Percentiles rank a stretch among this genome's conserved stretches.
These are phyloP conservation scores for Gobius niger DNA, from an alignment of 2,113 vertebrate genomes.

Conservation along the genomic window DNA sequence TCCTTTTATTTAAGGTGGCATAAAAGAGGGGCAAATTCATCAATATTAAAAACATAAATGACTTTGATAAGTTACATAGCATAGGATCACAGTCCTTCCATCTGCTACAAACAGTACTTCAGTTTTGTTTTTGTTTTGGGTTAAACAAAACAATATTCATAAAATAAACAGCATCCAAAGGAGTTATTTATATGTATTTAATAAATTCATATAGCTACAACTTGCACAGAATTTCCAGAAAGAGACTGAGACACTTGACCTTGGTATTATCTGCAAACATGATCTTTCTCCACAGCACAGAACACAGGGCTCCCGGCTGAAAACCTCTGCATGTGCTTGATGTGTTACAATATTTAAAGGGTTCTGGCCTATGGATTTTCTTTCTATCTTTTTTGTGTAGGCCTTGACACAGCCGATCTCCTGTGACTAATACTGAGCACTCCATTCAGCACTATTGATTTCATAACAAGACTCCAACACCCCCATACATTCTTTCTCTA, in stretches of 20 bases:
- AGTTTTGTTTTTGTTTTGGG: no score
- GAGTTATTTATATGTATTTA: background rate
- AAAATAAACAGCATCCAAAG: no score
- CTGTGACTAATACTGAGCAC: conserved; percentile 11
- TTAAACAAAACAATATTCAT: no score
- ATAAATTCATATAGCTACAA: background rate
- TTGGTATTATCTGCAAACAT: background rate
- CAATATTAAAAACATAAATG: no score
- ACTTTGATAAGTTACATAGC: no score
- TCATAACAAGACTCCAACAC: conserved; percentile 13
- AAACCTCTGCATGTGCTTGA: conserved; percentile 12
- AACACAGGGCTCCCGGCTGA: conserved; percentile 8
- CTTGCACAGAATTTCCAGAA: background rate
- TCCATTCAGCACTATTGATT: conserved; percentile 21
- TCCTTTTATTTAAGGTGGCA: no score
- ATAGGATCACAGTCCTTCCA: no score
- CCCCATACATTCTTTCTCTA: background rate
- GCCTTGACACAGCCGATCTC: conserved; percentile 18
- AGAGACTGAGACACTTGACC: background rate
- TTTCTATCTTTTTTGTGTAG: conserved; percentile 10
- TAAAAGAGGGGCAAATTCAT: no score
- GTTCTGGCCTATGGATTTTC: background rate
- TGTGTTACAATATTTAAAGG: conserved; percentile 21
- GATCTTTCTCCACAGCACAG: background rate
- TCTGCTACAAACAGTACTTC: no score